A percentile compares a stretch with the other conserved stretches of the same genome.
These are phyloP conservation scores for Tetranychus urticae DNA, from an alignment of 1,140 invertebrate species.

Conservation along the genomic window DNA sequence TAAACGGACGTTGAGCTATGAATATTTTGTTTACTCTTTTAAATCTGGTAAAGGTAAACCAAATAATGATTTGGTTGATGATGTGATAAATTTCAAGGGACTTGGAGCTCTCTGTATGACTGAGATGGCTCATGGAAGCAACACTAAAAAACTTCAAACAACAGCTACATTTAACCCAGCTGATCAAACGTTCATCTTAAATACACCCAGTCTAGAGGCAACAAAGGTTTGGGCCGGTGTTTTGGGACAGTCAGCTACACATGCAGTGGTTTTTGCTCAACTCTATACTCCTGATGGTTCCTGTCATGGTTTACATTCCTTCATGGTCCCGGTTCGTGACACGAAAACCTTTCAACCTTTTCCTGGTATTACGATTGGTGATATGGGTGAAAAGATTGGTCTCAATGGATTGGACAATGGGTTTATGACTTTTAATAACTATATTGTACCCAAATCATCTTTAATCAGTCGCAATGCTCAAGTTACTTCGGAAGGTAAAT, in stretches of 20 bases:
- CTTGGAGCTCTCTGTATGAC: conserved; percentile 67
- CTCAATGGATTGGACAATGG: conserved; percentile 76
- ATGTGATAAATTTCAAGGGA: conserved; percentile 17
- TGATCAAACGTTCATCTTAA: conserved; percentile 49
- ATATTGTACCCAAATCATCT: conserved; percentile 49
- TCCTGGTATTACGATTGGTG: conserved; percentile 48
- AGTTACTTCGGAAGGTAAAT: conserved; percentile 56
- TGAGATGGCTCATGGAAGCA: conserved; percentile 77
- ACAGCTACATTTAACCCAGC: conserved; percentile 58
- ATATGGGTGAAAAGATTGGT: conserved; percentile 69
- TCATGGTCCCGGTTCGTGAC: conserved; percentile 56
- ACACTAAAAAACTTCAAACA: conserved; percentile 69
- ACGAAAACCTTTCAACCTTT: conserved; percentile 41
- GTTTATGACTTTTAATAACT: conserved; percentile 64
- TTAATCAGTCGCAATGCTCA: conserved; percentile 66
- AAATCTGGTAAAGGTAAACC: conserved; percentile 45
- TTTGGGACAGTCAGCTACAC: conserved; percentile 60
- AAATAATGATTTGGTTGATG: conserved; percentile 29
- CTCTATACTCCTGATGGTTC: conserved; percentile 47
- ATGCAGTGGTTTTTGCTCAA: conserved; percentile 54
- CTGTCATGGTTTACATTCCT: conserved; percentile 62
- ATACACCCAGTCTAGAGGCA: conserved; percentile 77
- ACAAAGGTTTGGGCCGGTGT: conserved; percentile 86
- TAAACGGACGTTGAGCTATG: conserved; percentile 28
- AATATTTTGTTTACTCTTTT: conserved; percentile 19